Base-by-base conservation (phyloP, 2,797 vertebrate species). In the Erpetoichthys calabaricus region DNA sequence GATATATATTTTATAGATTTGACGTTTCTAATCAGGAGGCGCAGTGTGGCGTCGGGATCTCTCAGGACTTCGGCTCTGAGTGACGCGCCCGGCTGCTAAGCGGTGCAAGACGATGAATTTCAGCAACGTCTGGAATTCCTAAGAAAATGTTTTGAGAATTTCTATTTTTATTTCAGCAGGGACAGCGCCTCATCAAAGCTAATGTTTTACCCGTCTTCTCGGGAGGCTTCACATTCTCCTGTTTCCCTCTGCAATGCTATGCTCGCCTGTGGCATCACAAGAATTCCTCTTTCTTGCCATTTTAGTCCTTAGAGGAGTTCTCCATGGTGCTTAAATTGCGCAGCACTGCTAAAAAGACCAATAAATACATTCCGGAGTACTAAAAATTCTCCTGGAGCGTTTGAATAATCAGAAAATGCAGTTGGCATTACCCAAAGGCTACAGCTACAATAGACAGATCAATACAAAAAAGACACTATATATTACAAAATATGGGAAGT, bases 291-390 rank as follows among this genome's bases (percentile, higher is more conserved):
- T 4, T 58, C 51, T 50, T 5, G 61, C 65, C 68, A 9, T 49
- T 49, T 49, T 9, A 3, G 47, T 6, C 61, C 7, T 62, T 59
- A 57, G 66, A 67, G 81, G 80, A 75, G 80, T 80, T 85, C 72
- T 84, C 81, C 80, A 82, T 78, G 81, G 82, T 84, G 72, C 79
- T 85, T 77, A 80, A 83, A 77, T 8, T 44, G 53, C 56, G 50
- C 47, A 6, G 2, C n/a, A n/a, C n/a, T n/a, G n/a, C n/a, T n/a
- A n/a, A n/a, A n/a, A n/a, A n/a, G n/a, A n/a, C n/a, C n/a, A n/a
- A n/a, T n/a, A n/a, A n/a, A n/a, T n/a, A n/a, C n/a, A n/a, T n/a
- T n/a, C n/a, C n/a, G n/a, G n/a, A n/a, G n/a, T n/a, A n/a, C n/a
- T n/a, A n/a, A n/a, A n/a, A n/a, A n/a, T n/a, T n/a, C n/a, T n/a